Evolutionary conservation across 2,888 invertebrate genomes (phyloP).

Genomic region (Acheta domesticus): DNA sequence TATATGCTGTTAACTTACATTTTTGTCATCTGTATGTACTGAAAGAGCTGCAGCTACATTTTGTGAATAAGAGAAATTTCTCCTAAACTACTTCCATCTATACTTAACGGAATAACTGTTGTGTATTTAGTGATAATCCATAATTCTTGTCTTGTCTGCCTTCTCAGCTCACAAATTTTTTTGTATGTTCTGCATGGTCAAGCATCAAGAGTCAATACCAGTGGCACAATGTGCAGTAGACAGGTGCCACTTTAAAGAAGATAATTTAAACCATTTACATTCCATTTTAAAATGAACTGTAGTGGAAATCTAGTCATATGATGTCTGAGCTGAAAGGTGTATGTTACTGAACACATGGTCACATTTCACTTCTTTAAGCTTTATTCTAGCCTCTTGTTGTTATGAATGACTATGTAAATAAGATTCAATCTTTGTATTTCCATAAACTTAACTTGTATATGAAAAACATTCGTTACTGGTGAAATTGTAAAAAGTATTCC

Average conservation of each 20-base stretch:
- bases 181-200: background rate
- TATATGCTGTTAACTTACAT: no score
- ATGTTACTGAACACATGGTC: constrained; percentile 18
- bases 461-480: constrained; percentile 2
- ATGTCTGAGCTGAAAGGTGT: background rate
- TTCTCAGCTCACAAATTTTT: background rate
- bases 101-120: no score
- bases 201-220: background rate
- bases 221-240: background rate
- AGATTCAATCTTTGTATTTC: background rate
- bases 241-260: constrained; percentile 9
- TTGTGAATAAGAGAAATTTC: no score
- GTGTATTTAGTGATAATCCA: no score
- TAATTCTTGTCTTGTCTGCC: no score
- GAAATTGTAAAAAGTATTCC: constrained; percentile 18
- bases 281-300: constrained; percentile 25
- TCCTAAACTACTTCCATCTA: no score
- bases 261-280: constrained; percentile 19
- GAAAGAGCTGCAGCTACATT: no score
- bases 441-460: constrained; percentile 18
- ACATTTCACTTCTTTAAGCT: constrained; percentile 26
- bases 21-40: no score
- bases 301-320: constrained; percentile 29
- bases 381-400: constrained; percentile 28
- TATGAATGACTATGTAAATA: constrained; percentile 30